A percentile compares a stretch with the other conserved stretches of the same genome.
Conservation (phyloP, 2,113 vertebrate genomes). For the Galeopterus variegatus region DNA sequence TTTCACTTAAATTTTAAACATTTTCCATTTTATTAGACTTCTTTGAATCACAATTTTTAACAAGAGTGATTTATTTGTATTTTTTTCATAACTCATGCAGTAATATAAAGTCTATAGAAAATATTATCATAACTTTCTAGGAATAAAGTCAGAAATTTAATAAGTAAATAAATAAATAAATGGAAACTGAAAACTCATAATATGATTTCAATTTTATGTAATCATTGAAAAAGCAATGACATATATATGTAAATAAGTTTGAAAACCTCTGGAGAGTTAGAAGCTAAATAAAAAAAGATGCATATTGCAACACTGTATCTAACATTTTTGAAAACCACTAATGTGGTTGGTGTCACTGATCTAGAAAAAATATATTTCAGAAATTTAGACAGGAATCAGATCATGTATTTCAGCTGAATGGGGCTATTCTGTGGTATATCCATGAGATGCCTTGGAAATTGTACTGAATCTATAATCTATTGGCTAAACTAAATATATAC, state of each 20-base stretch:
- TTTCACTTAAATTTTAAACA: slow-evolving; percentile 16
- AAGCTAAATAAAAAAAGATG: not conserved
- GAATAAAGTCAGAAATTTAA: not conserved
- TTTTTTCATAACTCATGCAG: not conserved
- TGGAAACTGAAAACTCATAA: not conserved
- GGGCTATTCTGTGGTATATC: not conserved
- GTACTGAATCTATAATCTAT: not conserved
- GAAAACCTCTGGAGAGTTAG: not conserved
- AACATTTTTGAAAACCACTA: not conserved
- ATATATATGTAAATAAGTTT: not conserved
- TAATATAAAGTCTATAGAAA: not conserved
- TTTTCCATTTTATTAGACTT: not conserved
- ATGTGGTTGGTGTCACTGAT: not conserved
- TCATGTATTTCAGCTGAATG: not conserved
- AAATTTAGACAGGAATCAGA: not conserved
- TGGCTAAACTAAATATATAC: not conserved
- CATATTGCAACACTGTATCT: not conserved
- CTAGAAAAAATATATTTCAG: not conserved
- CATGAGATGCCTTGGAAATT: not conserved
- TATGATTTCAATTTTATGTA: not conserved
- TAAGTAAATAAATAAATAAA: not conserved
- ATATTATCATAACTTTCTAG: not conserved
- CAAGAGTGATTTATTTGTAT: not conserved
- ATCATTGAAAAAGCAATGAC: not conserved
- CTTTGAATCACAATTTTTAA: not conserved